Base-by-base conservation (phyloP, 2,888 invertebrate species). In the Auanema freiburgensis region DNA sequence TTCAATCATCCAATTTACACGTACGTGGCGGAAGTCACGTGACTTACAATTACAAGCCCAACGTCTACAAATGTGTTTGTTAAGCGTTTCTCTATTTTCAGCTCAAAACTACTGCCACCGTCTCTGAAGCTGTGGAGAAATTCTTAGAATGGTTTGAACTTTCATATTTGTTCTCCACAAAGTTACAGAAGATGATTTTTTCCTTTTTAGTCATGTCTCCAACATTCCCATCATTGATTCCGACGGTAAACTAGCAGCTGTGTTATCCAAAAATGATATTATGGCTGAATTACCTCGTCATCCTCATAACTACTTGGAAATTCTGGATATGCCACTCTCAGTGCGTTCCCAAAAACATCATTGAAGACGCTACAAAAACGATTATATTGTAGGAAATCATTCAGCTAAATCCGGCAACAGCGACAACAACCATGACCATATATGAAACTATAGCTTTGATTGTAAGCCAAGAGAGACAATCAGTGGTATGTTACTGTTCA, bases 141-240 rank as follows among this genome's bases (percentile, higher is more conserved):
- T 33, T 33, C 33, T 33, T 33, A 33, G 33, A 33, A 33, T 33
- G 33, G 33, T 33, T 33, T 33, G 33, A 33, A 33, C 33, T 33
- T 33, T 33, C 33, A 33, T 33, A 33, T 33, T 33, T 33, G 33
- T 5, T 5, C 3, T 33, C 33, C 8, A n/a, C 8, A 33, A 33
- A 33, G 8, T 59, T 11, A 11, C 25, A 11, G 2, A 33, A 40
- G 16, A 55, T 18, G 14, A 14, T 40, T 50, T 51, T 6, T 18
- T 12, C 18, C 55, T 8, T 23, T 66, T 40, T 58, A 66, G 69
- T 41, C 71, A 74, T 41, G 72, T 77, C 56, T 78, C 79, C 2
- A 74, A 71, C 18, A 56, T 79, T 12, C 78, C 79, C 14, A 66
- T 80, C 1, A 52, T 77, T 23, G 74, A 78, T 58, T 67, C 58